These are phyloP conservation scores for Caenorhabditis panamensis DNA, from an alignment of 2,888 invertebrate species.

Conservation along the genomic window DNA sequence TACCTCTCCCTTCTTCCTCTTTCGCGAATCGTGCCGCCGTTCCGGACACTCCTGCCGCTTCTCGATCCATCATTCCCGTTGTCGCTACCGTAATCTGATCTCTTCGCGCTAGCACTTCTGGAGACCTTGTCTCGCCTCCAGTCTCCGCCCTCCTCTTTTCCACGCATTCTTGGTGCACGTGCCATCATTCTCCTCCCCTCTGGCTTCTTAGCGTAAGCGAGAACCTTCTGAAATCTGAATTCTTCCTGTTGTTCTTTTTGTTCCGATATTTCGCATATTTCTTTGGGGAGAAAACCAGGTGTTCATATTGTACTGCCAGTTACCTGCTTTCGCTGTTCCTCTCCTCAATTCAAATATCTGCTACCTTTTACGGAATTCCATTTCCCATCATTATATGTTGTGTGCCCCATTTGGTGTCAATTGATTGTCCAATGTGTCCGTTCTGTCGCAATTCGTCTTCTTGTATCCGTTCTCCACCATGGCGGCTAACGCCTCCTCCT, in stretches of 20 bases:
- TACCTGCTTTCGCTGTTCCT: not conserved
- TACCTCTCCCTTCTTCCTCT: not conserved
- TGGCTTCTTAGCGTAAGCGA: not conserved
- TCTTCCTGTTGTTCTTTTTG: not conserved
- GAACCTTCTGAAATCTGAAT: not conserved
- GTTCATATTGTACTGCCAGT: conserved; percentile 17
- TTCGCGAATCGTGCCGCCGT: conserved; percentile 29
- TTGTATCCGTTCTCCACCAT: conserved; percentile 39
- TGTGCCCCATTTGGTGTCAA: conserved; percentile 62
- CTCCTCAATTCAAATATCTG: conserved; percentile 1
- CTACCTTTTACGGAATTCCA: conserved; percentile 8
- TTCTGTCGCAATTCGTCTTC: conserved; percentile 56
- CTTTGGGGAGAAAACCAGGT: not conserved
- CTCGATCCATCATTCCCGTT: conserved; percentile 44
- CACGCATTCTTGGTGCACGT: conserved; percentile 10
- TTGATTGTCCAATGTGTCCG: conserved; percentile 39
- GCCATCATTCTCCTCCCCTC: not conserved
- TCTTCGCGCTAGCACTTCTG: not conserved
- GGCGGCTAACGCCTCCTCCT: conserved; percentile 3
- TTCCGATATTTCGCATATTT: not conserved
- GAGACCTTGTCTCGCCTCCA: conserved; percentile 1
- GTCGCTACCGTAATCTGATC: conserved; percentile 49
- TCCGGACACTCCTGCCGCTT: conserved; percentile 29
- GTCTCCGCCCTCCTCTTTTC: conserved; percentile 23
- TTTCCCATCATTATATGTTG: conserved; percentile 43